Conservation (phyloP, 2,888 invertebrate species). For the Standfussiana lucernea region DNA sequence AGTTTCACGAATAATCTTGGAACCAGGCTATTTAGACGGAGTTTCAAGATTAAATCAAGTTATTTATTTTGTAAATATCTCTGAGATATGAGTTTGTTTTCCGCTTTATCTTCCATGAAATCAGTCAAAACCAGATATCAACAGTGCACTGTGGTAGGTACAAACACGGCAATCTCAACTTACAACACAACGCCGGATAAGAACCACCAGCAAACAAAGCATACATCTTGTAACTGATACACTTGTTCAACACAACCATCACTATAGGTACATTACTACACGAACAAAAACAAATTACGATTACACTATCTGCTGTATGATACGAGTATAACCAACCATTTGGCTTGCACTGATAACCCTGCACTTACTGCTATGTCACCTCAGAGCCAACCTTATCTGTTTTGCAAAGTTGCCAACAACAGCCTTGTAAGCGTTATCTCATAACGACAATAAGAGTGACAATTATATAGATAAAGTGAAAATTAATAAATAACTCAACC, state of each 20-base stretch:
- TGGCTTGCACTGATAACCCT: constrained; percentile 85
- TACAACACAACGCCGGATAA: constrained; percentile 17
- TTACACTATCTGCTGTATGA: constrained; percentile 76
- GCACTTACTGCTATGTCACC: constrained; percentile 81
- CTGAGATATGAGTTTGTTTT: not conserved
- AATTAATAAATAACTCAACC: constrained; percentile 74
- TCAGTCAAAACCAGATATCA: not conserved
- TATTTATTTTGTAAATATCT: not conserved
- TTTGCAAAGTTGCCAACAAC: constrained; percentile 81
- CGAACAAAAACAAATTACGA: constrained; percentile 75
- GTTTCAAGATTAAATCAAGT: not conserved
- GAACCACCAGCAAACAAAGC: constrained; percentile 18
- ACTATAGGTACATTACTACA: constrained; percentile 37
- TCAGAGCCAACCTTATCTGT: constrained; percentile 76
- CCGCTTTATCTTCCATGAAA: not conserved
- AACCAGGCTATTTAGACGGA: not conserved
- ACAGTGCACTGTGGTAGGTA: constrained; percentile 4
- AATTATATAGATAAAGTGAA: constrained; percentile 68
- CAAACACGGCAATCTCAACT: constrained; percentile 24
- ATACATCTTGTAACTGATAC: constrained; percentile 42
- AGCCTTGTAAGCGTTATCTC: constrained; percentile 71
- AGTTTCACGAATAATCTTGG: not conserved
- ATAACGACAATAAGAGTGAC: constrained; percentile 75
- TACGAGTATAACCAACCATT: constrained; percentile 79
- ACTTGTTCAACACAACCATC: constrained; percentile 16